Evolutionary conservation across 2,113 vertebrate genomes (phyloP), one percentile per base, ranked within the genome.

Genomic region (Bufo bufo): DNA sequence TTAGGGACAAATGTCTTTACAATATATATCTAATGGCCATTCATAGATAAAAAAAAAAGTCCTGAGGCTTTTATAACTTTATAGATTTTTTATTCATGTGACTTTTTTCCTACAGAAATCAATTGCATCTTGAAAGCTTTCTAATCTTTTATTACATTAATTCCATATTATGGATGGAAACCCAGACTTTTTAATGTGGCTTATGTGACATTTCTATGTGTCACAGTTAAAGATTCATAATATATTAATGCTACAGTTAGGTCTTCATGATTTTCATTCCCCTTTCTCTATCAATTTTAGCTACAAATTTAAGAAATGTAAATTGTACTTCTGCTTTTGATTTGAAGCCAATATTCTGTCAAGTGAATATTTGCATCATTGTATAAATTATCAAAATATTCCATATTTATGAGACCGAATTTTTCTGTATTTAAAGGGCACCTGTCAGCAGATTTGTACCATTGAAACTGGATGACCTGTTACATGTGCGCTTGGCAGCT

Each of bases 41-140:
- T 47, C 63, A 52, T 20, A 66, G 61, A 65, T 66, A 2, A 23
- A 49, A 66, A 69, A 33, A 33, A 33, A 33, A 33, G 33, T 23
- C 12, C 19, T n/a, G 4, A 49, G 7, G 17, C 49, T 66, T 83
- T 83, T 83, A 83, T 13, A 52, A 82, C 80, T 12, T 47, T 82
- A 83, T 83, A n/a, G 61, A 83, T 83, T 83, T 82, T 63, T 63
- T n/a, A 63, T n/a, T 58, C 7, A 66, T 65, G 23, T 47, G 14
- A 61, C 19, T 61, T 43, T 61, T 47, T 82, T 78, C 23, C 69
- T 54, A 33, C 13, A 13, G 5, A n/a, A 61, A 50, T 47, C 58
- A 82, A 82, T 63, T 49, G 16, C 59, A 59, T 63, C 33, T 63
- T 82, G 16, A 61, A 81, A 61, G 7, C 56, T 43, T 59, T 61